Evolutionary conservation across 2,888 invertebrate species (phyloP).

Genomic region (Platycnemis pennipes): DNA sequence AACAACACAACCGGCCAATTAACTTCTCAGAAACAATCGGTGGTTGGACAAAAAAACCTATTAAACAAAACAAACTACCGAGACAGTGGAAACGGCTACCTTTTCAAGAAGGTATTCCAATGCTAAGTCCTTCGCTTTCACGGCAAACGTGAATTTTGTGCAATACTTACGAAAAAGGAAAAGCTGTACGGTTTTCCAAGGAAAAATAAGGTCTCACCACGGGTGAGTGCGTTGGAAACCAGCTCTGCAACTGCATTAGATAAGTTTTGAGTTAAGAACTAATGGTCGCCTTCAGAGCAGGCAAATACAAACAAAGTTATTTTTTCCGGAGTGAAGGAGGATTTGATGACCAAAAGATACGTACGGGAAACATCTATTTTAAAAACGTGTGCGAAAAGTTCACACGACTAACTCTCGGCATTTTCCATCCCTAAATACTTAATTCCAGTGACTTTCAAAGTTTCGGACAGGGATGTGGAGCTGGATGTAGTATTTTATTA

Average conservation of each 20-base stretch:
- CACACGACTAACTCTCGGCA: not conserved
- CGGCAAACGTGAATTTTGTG: slow-evolving; percentile 11
- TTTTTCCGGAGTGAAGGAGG: not conserved
- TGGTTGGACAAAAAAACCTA: not conserved
- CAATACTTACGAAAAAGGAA: slow-evolving; percentile 10
- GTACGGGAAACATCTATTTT: too few relatives aligned
- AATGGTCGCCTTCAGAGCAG: not conserved
- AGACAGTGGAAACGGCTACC: not conserved
- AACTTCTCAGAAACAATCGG: not conserved
- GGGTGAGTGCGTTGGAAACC: not conserved
- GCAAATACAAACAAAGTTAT: not conserved
- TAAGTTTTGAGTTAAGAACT: not conserved
- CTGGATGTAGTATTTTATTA: too few relatives aligned
- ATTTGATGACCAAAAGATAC: not conserved
- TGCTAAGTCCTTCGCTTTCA: slow-evolving; percentile 11
- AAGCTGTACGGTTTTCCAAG: slow-evolving; percentile 11
- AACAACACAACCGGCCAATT: not conserved
- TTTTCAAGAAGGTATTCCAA: not conserved
- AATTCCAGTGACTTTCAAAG: too few relatives aligned
- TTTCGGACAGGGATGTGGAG: too few relatives aligned
- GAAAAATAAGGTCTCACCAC: not conserved
- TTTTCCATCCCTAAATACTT: too few relatives aligned
- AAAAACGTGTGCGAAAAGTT: not conserved
- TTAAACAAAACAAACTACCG: not conserved
- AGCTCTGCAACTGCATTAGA: not conserved